A percentile compares a stretch with the other conserved stretches of the same genome.
Conservation (phyloP, 2,113 vertebrate species). For the Thunnus maccoyii region DNA sequence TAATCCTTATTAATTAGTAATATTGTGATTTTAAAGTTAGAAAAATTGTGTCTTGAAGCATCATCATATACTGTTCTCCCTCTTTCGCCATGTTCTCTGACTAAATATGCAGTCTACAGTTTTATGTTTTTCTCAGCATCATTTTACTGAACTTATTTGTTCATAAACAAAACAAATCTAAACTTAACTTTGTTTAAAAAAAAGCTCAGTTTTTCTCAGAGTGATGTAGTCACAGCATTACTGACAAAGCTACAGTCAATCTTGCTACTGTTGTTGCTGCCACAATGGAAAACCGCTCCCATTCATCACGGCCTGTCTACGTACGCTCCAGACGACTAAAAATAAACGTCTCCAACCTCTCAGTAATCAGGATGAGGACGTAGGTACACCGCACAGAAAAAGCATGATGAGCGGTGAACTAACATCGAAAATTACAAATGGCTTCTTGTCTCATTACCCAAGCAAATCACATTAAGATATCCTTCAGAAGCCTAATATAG, state of each 20-base stretch:
- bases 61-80: no score
- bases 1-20: no score
- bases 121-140: neutral
- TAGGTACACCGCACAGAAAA: constrained; percentile 58
- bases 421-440: constrained; percentile 65
- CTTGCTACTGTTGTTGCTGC: constrained; percentile 58
- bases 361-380: constrained; percentile 56
- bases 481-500: constrained; percentile 51
- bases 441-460: constrained; percentile 71
- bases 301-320: constrained; percentile 66
- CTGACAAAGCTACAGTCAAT: constrained; percentile 60
- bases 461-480: constrained; percentile 70
- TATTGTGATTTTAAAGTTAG: no score
- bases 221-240: constrained; percentile 53
- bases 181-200: constrained; percentile 17
- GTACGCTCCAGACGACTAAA: constrained; percentile 57
- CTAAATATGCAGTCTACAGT: neutral
- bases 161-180: neutral
- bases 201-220: constrained; percentile 18
- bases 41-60: no score
- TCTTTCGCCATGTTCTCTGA: no score
- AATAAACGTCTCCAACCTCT: constrained; percentile 67
- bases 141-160: neutral
- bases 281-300: constrained; percentile 54
- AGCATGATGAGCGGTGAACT: constrained; percentile 49